Conservation (phyloP, 2,113 vertebrate genomes). For the Polyodon spathula region DNA sequence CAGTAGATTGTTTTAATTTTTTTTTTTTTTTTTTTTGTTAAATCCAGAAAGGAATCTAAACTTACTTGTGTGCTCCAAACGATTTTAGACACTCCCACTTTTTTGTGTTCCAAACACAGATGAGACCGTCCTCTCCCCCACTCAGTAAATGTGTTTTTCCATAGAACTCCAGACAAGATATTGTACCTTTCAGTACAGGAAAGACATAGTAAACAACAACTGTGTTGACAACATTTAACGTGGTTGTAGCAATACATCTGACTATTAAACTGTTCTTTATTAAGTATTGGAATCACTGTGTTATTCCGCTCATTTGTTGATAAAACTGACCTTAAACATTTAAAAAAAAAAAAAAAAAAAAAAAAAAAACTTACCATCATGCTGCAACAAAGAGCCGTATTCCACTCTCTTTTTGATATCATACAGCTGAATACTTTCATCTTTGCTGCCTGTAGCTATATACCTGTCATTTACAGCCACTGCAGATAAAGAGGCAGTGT, state of each 20-base stretch:
- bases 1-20: too few species aligned
- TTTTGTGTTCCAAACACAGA: constrained; percentile 89
- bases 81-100: constrained; percentile 92
- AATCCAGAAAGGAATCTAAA: constrained; percentile 13
- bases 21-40: too few species aligned
- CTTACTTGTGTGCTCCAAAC: constrained; percentile 89
- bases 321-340: background rate
- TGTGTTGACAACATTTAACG: too few species aligned
- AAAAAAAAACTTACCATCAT: constrained; percentile 63
- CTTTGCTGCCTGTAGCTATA: constrained; percentile 86
- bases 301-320: background rate
- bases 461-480: constrained; percentile 75
- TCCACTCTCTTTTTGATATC: constrained; percentile 83
- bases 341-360: background rate
- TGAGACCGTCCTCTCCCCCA: constrained; percentile 82
- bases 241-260: too few species aligned
- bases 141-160: constrained; percentile 78
- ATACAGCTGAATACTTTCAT: constrained; percentile 93
- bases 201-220: background rate
- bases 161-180: constrained; percentile 87
- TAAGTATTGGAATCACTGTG: too few species aligned
- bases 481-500: constrained; percentile 71
- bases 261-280: too few species aligned
- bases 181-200: constrained; percentile 55
- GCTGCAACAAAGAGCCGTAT: constrained; percentile 77